Evolutionary conservation across 35 echinoderm and acorn worm species (phyloP), one percentile per base, ranked within the genome.

Genomic region (Holothuria glaberrima): DNA sequence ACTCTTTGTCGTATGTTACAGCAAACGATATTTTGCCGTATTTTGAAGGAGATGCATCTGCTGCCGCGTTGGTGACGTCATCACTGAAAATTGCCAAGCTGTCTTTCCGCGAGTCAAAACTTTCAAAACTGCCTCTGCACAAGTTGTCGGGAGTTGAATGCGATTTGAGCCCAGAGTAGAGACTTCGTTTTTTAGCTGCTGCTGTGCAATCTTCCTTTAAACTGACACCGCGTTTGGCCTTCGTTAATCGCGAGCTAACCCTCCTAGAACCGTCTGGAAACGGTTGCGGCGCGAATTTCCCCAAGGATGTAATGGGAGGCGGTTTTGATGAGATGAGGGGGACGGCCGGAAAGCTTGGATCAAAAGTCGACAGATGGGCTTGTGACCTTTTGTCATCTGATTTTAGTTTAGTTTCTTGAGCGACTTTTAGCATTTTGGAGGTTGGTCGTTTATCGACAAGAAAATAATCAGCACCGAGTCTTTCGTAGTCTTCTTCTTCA

Each of bases 11-110:
- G 38, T 91, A 97, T 5, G 67, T 68, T 28, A 97, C n/a, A 17
- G 88, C 90, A 56, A 97, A 97, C 12, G 75, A 93, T 58, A 97
- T 19, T 59, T 92, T 97, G 18, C 95, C 90, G 20, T 46, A 71
- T 5, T 36, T 30, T 20, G 57, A 10, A 27, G 61, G n/a, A 26
- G 85, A 16, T 65, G 85, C 20, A 10, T 46, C 85, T 26, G n/a
- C 33, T 30, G 12, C 57, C 24, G 54, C 19, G 18, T 28, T 9
- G 14, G 80, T 29, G 28, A 32, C 31, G 9, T 84, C 80, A 22
- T 61, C 50, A 30, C 80, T 46, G 33, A 48, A 48, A 19, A 48
- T 48, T 9, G 80, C 57, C 13, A 9, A 48, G 12, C n/a, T 29
- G 33, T 30, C 54, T 21, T 26, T 21, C 22, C 67, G 28, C 13